Percentiles rank a stretch among this genome's conserved stretches.
These are phyloP conservation scores for Sminthurinus aureus DNA, from an alignment of 2,888 invertebrate genomes.

Conservation along the genomic window DNA sequence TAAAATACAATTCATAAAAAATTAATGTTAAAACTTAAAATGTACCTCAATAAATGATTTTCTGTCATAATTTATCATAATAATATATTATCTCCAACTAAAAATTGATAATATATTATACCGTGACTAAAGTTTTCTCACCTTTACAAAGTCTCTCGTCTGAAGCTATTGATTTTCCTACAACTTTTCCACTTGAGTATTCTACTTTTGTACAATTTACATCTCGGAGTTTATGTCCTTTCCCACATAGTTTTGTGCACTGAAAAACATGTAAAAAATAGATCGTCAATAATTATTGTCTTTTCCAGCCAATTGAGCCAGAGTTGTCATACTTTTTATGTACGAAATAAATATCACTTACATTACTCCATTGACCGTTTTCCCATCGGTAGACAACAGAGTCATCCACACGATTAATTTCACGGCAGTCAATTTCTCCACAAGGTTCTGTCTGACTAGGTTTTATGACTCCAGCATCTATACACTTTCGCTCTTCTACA, in stretches of 20 bases:
- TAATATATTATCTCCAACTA: too few relatives aligned
- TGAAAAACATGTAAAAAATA: slow-evolving; percentile 1
- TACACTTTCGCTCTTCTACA: slow-evolving; percentile 18
- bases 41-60: too few relatives aligned
- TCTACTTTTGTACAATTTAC: slow-evolving; percentile 39
- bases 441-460: slow-evolving; percentile 31
- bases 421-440: slow-evolving; percentile 29
- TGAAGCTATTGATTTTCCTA: slow-evolving; percentile 18
- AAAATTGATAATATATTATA: too few relatives aligned
- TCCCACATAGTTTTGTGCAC: slow-evolving; percentile 46
- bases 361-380: slow-evolving; percentile 42
- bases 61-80: too few relatives aligned
- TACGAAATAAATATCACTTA: background rate
- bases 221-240: slow-evolving; percentile 31
- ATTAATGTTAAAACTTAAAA: background rate
- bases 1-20: background rate
- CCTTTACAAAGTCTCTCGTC: slow-evolving; percentile 25
- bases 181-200: slow-evolving; percentile 31
- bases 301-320: too few relatives aligned
- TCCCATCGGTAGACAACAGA: slow-evolving; percentile 37
- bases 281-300: background rate
- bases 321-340: too few relatives aligned
- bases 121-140: background rate
- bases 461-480: slow-evolving; percentile 20
- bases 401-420: slow-evolving; percentile 36